Conservation (phyloP, 2,888 invertebrate species). For the Zaprionus lineosus region DNA sequence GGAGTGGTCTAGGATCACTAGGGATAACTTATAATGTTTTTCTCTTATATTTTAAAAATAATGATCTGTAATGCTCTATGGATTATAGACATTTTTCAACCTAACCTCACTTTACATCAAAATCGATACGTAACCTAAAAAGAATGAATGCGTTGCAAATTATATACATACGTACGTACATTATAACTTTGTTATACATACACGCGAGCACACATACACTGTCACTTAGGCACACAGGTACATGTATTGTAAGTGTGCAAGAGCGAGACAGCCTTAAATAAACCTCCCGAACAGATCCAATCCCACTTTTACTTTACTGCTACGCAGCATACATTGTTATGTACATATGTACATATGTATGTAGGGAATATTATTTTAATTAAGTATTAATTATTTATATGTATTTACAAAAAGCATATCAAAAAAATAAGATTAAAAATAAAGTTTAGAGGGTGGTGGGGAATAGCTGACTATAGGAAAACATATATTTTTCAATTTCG, state of each 20-base stretch:
- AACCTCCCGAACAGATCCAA: conserved; percentile 32
- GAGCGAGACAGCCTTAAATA: conserved; percentile 57
- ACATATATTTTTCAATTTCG: no score
- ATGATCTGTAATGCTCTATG: conserved; percentile 15
- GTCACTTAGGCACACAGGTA: conserved; percentile 20
- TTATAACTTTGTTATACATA: conserved; percentile 48
- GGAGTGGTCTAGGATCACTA: conserved; percentile 24
- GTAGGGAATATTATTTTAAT: conserved; percentile 11
- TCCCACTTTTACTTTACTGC: conserved; percentile 6
- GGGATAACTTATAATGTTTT: not conserved
- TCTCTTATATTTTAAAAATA: not conserved
- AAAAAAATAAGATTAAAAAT: no score
- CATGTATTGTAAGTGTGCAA: conserved; percentile 18
- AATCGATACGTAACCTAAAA: conserved; percentile 78
- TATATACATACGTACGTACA: conserved; percentile 38
- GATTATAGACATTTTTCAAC: conserved; percentile 38
- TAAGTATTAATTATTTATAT: conserved; percentile 12
- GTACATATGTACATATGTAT: conserved; percentile 4
- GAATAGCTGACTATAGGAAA: no score
- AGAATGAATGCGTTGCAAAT: conserved; percentile 66
- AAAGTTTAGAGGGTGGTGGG: not conserved
- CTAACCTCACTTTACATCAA: conserved; percentile 65
- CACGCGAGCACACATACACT: conserved; percentile 23
- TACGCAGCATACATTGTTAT: no score
- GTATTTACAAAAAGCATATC: no score